Percentiles rank a stretch among this genome's conserved stretches.
phyloP scores from a whole-genome alignment of 2,113 vertebrate species.

The Xenopus borealis region DNA sequence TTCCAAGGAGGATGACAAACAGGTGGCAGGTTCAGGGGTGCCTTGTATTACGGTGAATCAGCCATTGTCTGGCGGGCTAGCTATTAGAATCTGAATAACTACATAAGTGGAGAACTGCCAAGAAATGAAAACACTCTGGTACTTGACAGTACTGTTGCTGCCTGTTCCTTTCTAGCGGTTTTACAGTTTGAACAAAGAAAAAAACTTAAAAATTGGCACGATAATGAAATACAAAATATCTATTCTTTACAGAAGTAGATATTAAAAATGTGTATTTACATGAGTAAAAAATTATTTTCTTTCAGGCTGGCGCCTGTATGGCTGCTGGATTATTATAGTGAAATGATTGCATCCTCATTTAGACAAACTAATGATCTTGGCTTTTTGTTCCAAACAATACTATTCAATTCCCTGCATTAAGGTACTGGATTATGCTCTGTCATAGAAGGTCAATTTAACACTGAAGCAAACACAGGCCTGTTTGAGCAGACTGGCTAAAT shows the following conservation, averaged over 20 bases:
- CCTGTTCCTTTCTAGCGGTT: not conserved
- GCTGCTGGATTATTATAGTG: constrained; percentile 4
- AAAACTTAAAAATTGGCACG: not conserved
- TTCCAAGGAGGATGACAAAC: constrained; percentile 17
- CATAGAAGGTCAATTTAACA: constrained; percentile 28
- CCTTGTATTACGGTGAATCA: constrained; percentile 14
- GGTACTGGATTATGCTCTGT: not conserved
- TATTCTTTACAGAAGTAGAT: constrained; percentile 9
- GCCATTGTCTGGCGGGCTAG: constrained; percentile 5
- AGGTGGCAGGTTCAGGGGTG: constrained; percentile 26
- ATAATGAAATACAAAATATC: not conserved
- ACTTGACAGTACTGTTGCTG: constrained; percentile 1
- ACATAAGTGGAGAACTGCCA: constrained; percentile 8
- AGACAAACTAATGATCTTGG: constrained; percentile 22
- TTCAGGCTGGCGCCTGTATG: not conserved
- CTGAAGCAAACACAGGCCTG: constrained; percentile 11
- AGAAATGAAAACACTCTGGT: constrained; percentile 4
- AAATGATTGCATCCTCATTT: not conserved
- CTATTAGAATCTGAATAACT: constrained; percentile 14
- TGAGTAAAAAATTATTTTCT: not conserved
- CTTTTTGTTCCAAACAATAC: constrained; percentile 3
- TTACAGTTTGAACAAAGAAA: constrained; percentile 17
- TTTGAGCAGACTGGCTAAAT: constrained; percentile 17
- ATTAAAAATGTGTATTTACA: constrained; percentile 7
- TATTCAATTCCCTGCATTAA: not conserved